Percentiles rank a stretch among this genome's conserved stretches.
phyloP scores from a whole-genome alignment of 2,113 vertebrate genomes.

The Dipodomys merriami region DNA sequence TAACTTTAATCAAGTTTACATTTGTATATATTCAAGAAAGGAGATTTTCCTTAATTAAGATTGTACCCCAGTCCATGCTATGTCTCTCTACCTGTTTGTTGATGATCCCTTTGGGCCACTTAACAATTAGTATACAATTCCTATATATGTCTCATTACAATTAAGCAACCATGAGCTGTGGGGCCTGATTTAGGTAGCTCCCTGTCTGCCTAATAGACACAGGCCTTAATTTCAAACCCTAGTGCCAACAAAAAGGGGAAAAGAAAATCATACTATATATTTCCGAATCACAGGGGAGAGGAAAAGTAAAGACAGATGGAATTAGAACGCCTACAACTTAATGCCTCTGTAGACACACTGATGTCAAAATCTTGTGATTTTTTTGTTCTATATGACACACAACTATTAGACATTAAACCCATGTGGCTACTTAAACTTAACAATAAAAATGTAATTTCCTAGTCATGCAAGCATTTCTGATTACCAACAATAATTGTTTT shows the following conservation, averaged over 20 bases:
- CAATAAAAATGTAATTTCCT: background rate
- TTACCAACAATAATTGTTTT: background rate
- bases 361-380: background rate
- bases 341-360: background rate
- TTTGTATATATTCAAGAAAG: background rate
- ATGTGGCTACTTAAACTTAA: background rate
- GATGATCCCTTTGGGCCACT: background rate
- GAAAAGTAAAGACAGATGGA: background rate
- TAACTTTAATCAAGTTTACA: background rate
- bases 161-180: no score
- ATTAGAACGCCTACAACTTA: background rate
- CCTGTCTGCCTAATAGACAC: no score
- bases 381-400: background rate
- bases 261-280: background rate
- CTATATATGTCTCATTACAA: background rate
- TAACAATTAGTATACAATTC: background rate
- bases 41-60: background rate
- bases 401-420: background rate
- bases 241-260: no score
- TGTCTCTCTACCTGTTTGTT: background rate
- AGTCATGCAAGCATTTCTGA: background rate
- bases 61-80: no score
- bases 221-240: no score
- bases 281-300: background rate
- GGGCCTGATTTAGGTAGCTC: no score